Conservation (phyloP, 2,113 vertebrate genomes). For the Elephas maximus region DNA sequence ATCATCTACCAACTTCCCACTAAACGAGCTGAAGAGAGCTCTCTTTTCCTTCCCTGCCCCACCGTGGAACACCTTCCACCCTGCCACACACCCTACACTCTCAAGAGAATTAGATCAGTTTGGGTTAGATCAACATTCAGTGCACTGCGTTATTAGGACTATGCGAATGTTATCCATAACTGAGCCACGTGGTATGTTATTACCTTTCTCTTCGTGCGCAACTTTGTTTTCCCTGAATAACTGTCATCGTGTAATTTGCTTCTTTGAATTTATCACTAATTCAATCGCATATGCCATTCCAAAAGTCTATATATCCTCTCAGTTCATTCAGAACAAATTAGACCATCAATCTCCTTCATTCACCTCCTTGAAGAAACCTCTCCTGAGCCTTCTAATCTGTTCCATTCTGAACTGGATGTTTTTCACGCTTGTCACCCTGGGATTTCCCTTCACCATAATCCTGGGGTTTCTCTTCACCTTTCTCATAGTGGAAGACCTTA, state of each 20-base stretch:
- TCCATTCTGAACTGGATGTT: not conserved
- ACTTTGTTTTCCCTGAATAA: not conserved
- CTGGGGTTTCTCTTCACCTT: not conserved
- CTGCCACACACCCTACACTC: not conserved
- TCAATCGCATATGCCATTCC: not conserved
- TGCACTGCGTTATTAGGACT: not conserved
- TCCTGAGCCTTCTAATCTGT: not conserved
- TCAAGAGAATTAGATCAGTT: not conserved
- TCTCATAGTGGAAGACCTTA: not conserved
- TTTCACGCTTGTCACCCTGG: not conserved
- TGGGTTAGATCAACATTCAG: not conserved
- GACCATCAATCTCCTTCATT: not conserved
- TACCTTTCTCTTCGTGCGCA: constrained; percentile 4
- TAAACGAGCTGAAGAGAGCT: not conserved
- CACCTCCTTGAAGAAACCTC: not conserved
- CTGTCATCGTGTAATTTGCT: not conserved
- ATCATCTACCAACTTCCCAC: not conserved
- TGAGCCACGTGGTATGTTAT: not conserved
- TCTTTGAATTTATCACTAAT: constrained; percentile 51
- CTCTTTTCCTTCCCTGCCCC: not conserved
- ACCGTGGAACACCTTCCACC: not conserved
- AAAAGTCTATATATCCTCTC: constrained; percentile 13
- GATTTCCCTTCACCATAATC: not conserved
- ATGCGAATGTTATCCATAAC: not conserved
- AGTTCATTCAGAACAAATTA: constrained; percentile 6